These are phyloP conservation scores for Jacana jacana DNA, from an alignment of 2,113 vertebrate species.

Conservation along the genomic window DNA sequence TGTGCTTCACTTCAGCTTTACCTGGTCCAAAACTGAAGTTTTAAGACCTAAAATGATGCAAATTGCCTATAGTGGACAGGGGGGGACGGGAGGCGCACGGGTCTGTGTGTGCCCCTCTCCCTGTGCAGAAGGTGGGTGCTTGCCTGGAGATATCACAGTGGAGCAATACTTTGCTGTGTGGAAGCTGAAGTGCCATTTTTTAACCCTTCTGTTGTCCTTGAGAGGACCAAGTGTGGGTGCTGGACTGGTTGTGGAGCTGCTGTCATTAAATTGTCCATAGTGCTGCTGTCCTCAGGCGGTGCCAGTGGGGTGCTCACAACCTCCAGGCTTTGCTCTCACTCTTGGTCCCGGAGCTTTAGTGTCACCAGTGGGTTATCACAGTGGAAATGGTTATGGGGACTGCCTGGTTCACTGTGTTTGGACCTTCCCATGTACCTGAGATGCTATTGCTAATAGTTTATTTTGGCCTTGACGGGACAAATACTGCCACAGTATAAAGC, in stretches of 20 bases:
- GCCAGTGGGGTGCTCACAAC: neutral
- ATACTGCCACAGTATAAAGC: neutral
- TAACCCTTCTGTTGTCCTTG: neutral
- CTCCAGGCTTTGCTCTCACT: neutral
- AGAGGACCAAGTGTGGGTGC: neutral
- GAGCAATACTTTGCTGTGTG: neutral
- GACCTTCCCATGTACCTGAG: neutral
- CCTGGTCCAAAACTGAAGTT: neutral
- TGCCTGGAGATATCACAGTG: neutral
- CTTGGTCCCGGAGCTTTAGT: neutral
- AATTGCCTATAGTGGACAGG: neutral
- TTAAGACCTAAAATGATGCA: neutral
- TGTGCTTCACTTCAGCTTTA: neutral
- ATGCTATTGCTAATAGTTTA: neutral
- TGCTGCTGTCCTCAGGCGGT: neutral
- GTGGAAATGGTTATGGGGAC: neutral
- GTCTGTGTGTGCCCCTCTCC: accelerated
- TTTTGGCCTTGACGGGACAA: neutral
- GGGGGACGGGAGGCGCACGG: neutral
- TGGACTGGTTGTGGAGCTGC: neutral
- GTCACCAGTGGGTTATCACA: neutral
- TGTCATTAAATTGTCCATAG: too few relatives aligned
- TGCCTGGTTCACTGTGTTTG: neutral
- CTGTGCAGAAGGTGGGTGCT: neutral
- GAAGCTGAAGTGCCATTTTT: neutral